Conservation (phyloP, 2,113 vertebrate species). For the Silurus asotus region DNA sequence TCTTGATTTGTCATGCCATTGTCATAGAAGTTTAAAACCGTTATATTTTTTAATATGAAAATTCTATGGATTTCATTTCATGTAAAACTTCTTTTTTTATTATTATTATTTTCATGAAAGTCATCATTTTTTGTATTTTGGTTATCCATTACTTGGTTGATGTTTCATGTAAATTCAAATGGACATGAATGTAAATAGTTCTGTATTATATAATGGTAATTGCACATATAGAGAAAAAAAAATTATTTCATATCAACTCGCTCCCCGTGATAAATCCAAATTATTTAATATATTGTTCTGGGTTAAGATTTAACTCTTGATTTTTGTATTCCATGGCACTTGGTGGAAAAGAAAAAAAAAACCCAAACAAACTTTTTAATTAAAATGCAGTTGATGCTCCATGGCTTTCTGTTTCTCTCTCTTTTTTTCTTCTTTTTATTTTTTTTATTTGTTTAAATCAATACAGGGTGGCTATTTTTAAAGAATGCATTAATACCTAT, state of each 20-base stretch:
- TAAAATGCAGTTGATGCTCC: conserved; percentile 65
- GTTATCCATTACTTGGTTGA: conserved; percentile 52
- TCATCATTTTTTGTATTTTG: conserved; percentile 45
- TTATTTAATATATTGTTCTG: conserved; percentile 66
- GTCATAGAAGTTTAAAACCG: conserved; percentile 59
- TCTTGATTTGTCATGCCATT: conserved; percentile 74
- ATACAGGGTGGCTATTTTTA: not conserved
- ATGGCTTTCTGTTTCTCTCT: conserved; percentile 30
- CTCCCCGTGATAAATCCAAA: conserved; percentile 55
- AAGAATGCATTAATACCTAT: not conserved
- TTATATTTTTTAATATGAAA: conserved; percentile 70
- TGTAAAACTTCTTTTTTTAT: conserved; percentile 52
- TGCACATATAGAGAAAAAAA: conserved; percentile 54
- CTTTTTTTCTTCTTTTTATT: not conserved
- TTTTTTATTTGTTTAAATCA: not conserved
- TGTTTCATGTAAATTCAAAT: conserved; percentile 63
- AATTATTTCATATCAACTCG: conserved; percentile 69
- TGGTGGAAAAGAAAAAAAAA: conserved; percentile 46
- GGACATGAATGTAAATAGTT: conserved; percentile 76
- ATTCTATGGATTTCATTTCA: conserved; percentile 71
- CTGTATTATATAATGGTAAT: conserved; percentile 72
- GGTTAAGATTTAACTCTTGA: conserved; percentile 64
- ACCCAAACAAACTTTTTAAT: conserved; percentile 73
- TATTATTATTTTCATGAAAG: conserved; percentile 51
- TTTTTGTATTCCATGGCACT: conserved; percentile 73